Evolutionary conservation across 2,797 vertebrate genomes (phyloP).

Genomic region (Enteromius treurensis): DNA sequence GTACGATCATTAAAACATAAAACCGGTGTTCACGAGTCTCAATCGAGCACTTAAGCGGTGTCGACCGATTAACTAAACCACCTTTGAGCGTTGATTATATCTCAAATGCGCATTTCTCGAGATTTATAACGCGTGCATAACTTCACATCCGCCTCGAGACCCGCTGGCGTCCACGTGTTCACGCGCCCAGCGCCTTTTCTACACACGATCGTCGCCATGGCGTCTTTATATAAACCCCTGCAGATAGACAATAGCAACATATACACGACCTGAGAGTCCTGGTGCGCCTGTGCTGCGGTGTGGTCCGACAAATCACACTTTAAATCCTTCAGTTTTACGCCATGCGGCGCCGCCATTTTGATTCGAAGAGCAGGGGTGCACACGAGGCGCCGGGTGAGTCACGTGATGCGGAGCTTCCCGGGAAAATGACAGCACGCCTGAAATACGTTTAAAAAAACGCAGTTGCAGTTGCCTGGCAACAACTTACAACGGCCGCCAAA

Average conservation of each 20-base stretch:
- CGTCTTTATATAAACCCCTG: neutral
- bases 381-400: slow-evolving; percentile 52
- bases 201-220: neutral
- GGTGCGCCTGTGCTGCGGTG: slow-evolving; percentile 52
- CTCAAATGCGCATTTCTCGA: neutral
- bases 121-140: slow-evolving; percentile 11
- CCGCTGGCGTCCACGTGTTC: slow-evolving; percentile 73
- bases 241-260: neutral
- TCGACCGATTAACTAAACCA: neutral
- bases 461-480: neutral
- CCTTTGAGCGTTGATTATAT: fast-evolving
- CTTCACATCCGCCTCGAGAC: slow-evolving; percentile 28
- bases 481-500: neutral
- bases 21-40: neutral
- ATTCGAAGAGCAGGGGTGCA: slow-evolving; percentile 64
- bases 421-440: slow-evolving; percentile 34
- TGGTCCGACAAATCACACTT: slow-evolving; percentile 69
- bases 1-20: neutral
- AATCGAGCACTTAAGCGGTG: neutral
- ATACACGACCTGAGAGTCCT: slow-evolving; percentile 65
- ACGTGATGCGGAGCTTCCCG: slow-evolving; percentile 68
- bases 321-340: slow-evolving; percentile 73
- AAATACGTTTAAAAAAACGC: neutral
- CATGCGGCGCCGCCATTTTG: slow-evolving; percentile 92
- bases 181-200: neutral